Evolutionary conservation across 2,888 invertebrate genomes (phyloP).

Genomic region (Antitype chi): DNA sequence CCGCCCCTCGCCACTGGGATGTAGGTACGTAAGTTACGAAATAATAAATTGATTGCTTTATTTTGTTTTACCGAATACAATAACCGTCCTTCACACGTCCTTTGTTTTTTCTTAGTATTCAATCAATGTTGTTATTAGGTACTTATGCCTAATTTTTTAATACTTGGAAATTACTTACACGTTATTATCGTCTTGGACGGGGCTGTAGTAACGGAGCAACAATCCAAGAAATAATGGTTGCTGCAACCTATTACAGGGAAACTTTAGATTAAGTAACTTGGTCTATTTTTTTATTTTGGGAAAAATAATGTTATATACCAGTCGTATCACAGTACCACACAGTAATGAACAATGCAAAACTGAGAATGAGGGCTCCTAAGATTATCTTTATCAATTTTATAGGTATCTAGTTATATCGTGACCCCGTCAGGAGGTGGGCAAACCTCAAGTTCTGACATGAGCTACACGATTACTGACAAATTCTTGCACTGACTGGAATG

Average conservation of each 20-base stretch:
- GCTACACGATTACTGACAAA: too few relatives aligned
- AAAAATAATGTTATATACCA: background rate
- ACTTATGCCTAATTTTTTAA: background rate
- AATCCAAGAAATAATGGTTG: slow-evolving; percentile 92
- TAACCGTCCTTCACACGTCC: background rate
- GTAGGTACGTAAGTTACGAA: background rate
- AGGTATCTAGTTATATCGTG: too few relatives aligned
- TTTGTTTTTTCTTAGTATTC: background rate
- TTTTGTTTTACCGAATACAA: background rate
- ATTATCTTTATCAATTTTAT: background rate
- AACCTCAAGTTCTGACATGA: too few relatives aligned
- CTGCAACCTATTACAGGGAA: slow-evolving; percentile 87
- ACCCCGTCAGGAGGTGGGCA: too few relatives aligned
- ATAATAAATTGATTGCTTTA: slow-evolving; percentile 4
- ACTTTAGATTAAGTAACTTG: background rate
- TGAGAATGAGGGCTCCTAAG: background rate
- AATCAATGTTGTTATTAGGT: background rate
- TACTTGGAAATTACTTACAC: slow-evolving; percentile 74
- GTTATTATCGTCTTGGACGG: slow-evolving; percentile 76
- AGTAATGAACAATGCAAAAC: background rate
- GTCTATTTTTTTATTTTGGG: background rate
- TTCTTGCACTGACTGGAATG: too few relatives aligned
- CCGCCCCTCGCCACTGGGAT: too few relatives aligned
- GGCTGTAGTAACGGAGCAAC: slow-evolving; percentile 90
- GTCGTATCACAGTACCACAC: background rate